Evolutionary conservation across 2,797 vertebrate species (phyloP).

Genomic region (Scolopax bukidnonensis): DNA sequence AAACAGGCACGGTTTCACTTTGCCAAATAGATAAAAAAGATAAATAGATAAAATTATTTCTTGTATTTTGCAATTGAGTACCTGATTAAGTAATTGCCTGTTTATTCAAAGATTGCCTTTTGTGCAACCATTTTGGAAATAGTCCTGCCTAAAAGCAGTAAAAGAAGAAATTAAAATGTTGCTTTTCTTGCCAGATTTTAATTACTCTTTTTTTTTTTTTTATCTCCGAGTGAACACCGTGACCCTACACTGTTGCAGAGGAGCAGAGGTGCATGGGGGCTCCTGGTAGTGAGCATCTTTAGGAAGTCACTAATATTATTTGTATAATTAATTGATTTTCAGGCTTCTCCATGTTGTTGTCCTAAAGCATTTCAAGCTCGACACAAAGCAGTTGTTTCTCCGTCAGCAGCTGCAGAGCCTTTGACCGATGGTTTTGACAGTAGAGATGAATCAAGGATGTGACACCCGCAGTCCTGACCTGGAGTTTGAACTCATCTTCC

Average conservation of each 20-base stretch:
- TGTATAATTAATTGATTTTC: conserved; percentile 26
- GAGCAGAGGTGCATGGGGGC: not conserved
- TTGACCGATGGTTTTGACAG: not conserved
- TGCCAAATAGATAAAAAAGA: not conserved
- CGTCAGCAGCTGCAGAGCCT: not conserved
- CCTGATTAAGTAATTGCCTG: conserved; percentile 45
- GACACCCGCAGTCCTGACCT: not conserved
- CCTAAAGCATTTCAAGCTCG: not conserved
- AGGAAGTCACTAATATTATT: not conserved
- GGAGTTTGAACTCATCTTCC: not conserved
- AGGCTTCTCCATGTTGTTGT: not conserved
- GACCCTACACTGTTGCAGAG: not conserved
- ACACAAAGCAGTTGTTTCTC: not conserved
- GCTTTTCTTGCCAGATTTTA: not conserved
- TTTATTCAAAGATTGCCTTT: conserved; percentile 29
- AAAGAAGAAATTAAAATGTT: not conserved
- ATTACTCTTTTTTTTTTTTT: not conserved
- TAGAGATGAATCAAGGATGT: not conserved
- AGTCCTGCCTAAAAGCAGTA: not conserved
- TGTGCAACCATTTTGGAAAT: not conserved
- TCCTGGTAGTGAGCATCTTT: accelerated
- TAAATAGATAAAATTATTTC: not conserved
- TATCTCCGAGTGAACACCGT: accelerated
- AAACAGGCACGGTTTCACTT: not conserved
- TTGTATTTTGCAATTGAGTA: conserved; percentile 22